These are phyloP conservation scores for Lepidotrigona ventralis DNA, from an alignment of 1,140 invertebrate genomes.

Conservation along the genomic window DNA sequence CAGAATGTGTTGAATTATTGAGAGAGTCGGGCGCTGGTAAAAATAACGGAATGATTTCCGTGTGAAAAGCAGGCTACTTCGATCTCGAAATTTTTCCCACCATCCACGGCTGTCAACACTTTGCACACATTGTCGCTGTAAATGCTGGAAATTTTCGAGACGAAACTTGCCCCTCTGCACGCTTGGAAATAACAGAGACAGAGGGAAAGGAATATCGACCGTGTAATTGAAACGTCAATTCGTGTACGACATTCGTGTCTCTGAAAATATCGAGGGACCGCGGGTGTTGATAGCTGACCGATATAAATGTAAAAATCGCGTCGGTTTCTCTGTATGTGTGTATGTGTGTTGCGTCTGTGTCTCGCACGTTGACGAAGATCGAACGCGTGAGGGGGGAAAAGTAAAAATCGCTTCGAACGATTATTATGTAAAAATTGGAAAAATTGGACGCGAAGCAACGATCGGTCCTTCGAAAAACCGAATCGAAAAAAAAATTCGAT, in stretches of 20 bases:
- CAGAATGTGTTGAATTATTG: constrained; percentile 23
- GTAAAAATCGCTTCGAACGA: neutral
- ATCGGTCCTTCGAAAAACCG: too few relatives aligned
- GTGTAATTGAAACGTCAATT: constrained; percentile 25
- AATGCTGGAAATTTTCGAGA: too few relatives aligned
- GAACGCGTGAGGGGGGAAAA: neutral
- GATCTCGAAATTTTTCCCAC: neutral
- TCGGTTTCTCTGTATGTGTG: neutral
- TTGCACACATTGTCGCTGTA: too few relatives aligned
- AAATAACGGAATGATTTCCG: constrained; percentile 3
- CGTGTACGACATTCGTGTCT: neutral
- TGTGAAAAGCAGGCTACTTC: neutral
- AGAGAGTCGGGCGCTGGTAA: neutral
- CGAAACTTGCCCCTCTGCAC: too few relatives aligned
- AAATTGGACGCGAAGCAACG: too few relatives aligned
- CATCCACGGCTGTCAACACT: neutral
- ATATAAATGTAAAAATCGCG: neutral
- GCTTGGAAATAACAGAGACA: too few relatives aligned
- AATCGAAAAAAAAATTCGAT: too few relatives aligned
- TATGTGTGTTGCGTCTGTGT: neutral
- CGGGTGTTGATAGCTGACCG: too few relatives aligned
- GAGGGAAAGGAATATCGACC: neutral
- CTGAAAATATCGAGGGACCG: neutral
- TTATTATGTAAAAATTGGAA: neutral
- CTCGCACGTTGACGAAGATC: too few relatives aligned